Percentiles rank a stretch among this genome's conserved stretches.
Conservation (phyloP, 2,113 vertebrate species). For the Cathartes aura region DNA sequence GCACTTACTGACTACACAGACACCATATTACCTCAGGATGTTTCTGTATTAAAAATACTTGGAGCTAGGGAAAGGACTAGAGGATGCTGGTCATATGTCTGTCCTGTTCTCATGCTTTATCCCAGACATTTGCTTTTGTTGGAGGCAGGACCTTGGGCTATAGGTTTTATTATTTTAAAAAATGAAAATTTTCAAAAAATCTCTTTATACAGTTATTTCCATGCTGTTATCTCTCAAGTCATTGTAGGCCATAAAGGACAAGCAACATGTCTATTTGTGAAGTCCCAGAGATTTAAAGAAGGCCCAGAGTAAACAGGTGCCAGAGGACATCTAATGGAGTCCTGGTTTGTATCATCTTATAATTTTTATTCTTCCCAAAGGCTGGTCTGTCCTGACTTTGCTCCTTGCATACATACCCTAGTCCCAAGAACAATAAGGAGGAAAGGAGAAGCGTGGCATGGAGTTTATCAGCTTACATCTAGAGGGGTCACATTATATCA, state of each 20-base stretch:
- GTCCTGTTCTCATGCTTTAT: not conserved
- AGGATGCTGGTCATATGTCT: not conserved
- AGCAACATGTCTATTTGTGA: not conserved
- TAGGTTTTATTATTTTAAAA: not conserved
- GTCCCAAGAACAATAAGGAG: not conserved
- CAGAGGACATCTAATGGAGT: not conserved
- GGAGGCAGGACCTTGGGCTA: not conserved
- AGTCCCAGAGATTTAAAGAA: not conserved
- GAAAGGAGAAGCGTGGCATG: not conserved
- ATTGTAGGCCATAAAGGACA: not conserved
- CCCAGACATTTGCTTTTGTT: not conserved
- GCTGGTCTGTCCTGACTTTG: not conserved
- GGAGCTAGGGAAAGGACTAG: not conserved
- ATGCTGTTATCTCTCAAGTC: not conserved
- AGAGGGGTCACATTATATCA: not conserved
- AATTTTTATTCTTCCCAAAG: not conserved
- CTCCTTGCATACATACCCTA: not conserved
- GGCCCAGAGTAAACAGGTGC: not conserved
- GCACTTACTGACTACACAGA: not conserved
- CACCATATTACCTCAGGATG: not conserved
- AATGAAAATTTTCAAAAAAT: rapidly evolving
- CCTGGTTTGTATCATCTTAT: not conserved
- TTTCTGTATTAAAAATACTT: not conserved
- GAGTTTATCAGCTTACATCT: not conserved
- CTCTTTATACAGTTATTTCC: not conserved